Evolutionary conservation across 2,888 invertebrate genomes (phyloP), one percentile per base, ranked within the genome.

Genomic region (Drosophila anceps): DNA sequence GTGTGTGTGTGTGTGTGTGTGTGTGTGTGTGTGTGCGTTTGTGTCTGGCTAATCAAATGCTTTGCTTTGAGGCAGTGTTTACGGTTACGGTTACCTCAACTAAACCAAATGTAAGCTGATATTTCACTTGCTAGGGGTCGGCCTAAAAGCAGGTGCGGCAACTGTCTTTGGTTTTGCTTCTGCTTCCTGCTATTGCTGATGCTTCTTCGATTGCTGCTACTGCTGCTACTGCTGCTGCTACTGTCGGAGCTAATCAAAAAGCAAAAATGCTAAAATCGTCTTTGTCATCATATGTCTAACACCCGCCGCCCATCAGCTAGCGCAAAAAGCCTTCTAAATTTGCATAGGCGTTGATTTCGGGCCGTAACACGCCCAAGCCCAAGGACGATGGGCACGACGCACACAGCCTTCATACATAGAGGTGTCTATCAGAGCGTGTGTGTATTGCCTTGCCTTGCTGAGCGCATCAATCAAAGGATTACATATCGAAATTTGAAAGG

Each of bases 401-500:
- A n/a, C 58, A 51, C 70, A 46, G 31, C 63, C 37, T 50, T 39
- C 51, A 54, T 66, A 54, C 64, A 10, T 53, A 73, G 7, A 44
- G 39, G 69, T 64, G 68, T 65, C 39, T 55, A 31, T 10, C 6
- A 1, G 51, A 62, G 37, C 15, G 33, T 54, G 35, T 64, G 31
- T 55, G 33, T 55, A n/a, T 24, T 75, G 71, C 80, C 76, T 77
- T 75, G 84, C 63, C n/a, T n/a, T 43, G 84, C 64, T 79, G 66
- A 67, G 72, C 87, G 75, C 90, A 86, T 86, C 86, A 86, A 86
- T 86, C 86, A 86, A 86, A 86, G 90, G 86, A 86, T 86, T 86
- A 86, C 88, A 86, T 86, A 86, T 86, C 90, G 86, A 90, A 89
- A 81, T 77, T 82, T 79, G 89, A 82, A 88, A 86, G 86, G 70